Base-by-base conservation (phyloP, 2,113 vertebrate species). In the Galbula dea region DNA sequence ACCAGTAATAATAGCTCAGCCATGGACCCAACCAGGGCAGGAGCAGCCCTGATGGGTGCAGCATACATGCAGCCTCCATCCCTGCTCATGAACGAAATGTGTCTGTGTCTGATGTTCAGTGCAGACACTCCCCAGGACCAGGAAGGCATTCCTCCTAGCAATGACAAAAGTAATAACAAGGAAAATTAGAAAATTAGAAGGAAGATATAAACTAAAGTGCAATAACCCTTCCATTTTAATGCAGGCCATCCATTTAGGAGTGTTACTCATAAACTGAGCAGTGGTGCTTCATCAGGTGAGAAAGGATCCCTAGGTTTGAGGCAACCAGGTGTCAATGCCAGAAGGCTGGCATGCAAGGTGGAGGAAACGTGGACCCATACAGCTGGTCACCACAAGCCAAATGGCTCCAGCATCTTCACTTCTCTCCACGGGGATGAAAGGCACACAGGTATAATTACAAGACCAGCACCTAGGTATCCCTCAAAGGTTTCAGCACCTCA, bases 301-400 rank as follows among this genome's bases (percentile, higher is more conserved):
- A 75, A 73, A 43, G 3, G 19, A 77, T 55, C 55, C 37, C 24
- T 18, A 51, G n/a, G 30, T 48, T 57, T 51, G 26, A 66, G 43
- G 34, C 26, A 61, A 81, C 63, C 2, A 0, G 22, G 26, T 41
- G 6, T 23, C 49, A 43, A n/a, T 32, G 52, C 58, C 34, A 7
- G 12, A 43, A 34, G 68, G 51, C 43, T 36, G 52, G 32, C 43
- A 23, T 0, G 17, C 16, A 48, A 52, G 11, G 2, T 34, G 41
- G 26, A 65, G 37, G 11, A 71, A 48, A 58, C 43, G 27, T 0
- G 0, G 46, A 43, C 30, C n/a, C 22, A 23, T 1, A 0, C 7
- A 55, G 49, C 58, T 24, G 12, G 49, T 61, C 41, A 72, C 41
- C 3, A 1, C 37, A 69, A 52, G 23, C 37, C 76, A 71, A 39